phyloP scores from a whole-genome alignment of 2,113 vertebrate genomes.

The Beaufortia kweichowensis region DNA sequence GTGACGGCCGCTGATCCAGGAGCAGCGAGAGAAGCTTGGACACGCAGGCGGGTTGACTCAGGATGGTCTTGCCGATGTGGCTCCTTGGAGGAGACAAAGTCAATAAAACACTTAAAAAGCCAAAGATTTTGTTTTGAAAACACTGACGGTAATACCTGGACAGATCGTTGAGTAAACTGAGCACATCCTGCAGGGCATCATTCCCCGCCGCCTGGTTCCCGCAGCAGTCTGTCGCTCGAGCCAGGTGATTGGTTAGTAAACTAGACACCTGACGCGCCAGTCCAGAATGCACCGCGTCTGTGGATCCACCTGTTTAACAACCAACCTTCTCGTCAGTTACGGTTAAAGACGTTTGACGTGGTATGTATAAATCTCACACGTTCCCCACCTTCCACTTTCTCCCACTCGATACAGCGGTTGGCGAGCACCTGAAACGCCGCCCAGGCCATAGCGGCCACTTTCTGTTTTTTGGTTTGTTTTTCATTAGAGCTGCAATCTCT shows the following conservation, averaged over 20 bases:
- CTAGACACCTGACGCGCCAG: slow-evolving; percentile 96
- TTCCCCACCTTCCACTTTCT: slow-evolving; percentile 91
- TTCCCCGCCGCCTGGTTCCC: slow-evolving; percentile 97
- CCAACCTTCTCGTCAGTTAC: neutral
- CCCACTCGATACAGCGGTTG: slow-evolving; percentile 97
- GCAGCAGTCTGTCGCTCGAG: slow-evolving; percentile 93
- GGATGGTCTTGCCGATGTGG: slow-evolving; percentile 96
- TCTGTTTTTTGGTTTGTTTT: slow-evolving; percentile 97
- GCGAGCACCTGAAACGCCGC: slow-evolving; percentile 98
- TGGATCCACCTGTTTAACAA: slow-evolving; percentile 82
- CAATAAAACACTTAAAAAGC: no score
- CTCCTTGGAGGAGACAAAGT: slow-evolving; percentile 76
- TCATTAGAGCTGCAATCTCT: slow-evolving; percentile 90
- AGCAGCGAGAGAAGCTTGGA: slow-evolving; percentile 96
- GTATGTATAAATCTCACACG: neutral
- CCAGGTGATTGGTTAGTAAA: slow-evolving; percentile 94
- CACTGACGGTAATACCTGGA: slow-evolving; percentile 78
- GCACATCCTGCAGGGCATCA: slow-evolving; percentile 93
- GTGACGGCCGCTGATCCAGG: slow-evolving; percentile 94
- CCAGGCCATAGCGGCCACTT: slow-evolving; percentile 98
- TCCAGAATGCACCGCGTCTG: slow-evolving; percentile 94
- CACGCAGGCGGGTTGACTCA: slow-evolving; percentile 98
- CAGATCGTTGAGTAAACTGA: slow-evolving; percentile 95
- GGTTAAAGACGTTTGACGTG: neutral
- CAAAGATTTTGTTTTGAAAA: no score